Evolutionary conservation across 2,113 vertebrate species (phyloP).

Genomic region (Paramormyrops kingsleyae): DNA sequence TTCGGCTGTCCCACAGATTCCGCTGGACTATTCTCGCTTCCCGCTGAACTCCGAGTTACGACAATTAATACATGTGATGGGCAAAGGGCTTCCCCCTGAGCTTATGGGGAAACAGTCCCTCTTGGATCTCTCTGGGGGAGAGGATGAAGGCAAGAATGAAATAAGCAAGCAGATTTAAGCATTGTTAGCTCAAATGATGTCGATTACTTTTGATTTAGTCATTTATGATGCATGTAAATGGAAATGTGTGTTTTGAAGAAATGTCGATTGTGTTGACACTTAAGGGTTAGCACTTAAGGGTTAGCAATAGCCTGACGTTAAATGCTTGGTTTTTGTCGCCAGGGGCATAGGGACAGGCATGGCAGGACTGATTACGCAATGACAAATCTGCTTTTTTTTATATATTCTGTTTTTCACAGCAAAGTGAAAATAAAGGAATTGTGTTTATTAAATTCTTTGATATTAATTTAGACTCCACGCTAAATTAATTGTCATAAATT

Average conservation of each 20-base stretch:
- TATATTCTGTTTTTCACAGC: neutral
- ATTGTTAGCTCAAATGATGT: neutral
- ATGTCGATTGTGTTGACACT: neutral
- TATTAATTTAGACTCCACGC: neutral
- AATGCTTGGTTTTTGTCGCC: neutral
- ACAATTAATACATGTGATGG: neutral
- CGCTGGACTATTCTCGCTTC: neutral
- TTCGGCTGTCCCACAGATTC: neutral
- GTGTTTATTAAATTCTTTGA: neutral
- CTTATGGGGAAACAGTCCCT: neutral
- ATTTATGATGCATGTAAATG: neutral
- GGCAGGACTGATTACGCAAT: neutral
- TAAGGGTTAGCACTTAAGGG: neutral
- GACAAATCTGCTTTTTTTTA: neutral
- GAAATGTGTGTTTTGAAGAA: neutral
- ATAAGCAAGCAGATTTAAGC: neutral
- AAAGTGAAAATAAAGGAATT: neutral
- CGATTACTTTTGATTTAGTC: neutral
- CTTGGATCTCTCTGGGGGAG: neutral
- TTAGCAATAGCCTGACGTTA: neutral
- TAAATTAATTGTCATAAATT: neutral
- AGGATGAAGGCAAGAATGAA: neutral
- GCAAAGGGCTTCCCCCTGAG: neutral
- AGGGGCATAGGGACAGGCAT: neutral
- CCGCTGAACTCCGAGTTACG: neutral